Conservation (phyloP, 1,140 invertebrate genomes). For the Pissodes strobi region DNA sequence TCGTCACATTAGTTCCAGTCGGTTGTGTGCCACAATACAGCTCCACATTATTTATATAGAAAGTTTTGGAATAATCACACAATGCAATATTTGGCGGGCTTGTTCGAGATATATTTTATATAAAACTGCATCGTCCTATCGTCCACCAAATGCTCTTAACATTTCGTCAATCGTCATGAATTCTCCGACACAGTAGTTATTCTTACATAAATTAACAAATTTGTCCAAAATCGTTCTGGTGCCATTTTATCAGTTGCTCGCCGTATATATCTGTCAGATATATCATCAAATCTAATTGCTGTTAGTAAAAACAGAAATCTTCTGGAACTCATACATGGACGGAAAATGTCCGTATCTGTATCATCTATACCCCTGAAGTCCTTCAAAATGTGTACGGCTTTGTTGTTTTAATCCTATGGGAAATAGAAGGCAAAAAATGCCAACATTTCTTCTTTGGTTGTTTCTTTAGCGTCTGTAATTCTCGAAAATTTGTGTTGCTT, state of each 20-base stretch:
- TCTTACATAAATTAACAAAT: constrained; percentile 43
- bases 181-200: constrained; percentile 41
- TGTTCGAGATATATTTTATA: constrained; percentile 54
- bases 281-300: too few relatives aligned
- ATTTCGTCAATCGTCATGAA: constrained; percentile 55
- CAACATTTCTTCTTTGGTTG: too few relatives aligned
- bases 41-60: constrained; percentile 47
- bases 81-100: constrained; percentile 52
- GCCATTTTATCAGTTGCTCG: constrained; percentile 44
- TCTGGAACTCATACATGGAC: too few relatives aligned
- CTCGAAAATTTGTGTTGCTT: too few relatives aligned
- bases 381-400: too few relatives aligned
- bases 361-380: too few relatives aligned
- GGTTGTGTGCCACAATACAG: constrained; percentile 46
- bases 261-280: too few relatives aligned
- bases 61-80: constrained; percentile 38
- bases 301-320: too few relatives aligned
- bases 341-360: too few relatives aligned
- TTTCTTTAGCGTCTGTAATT: too few relatives aligned
- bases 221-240: constrained; percentile 47
- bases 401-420: too few relatives aligned
- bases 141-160: constrained; percentile 52
- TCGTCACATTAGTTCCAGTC: constrained; percentile 38
- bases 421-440: too few relatives aligned
- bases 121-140: constrained; percentile 54